Conservation (phyloP, 2,888 invertebrate species). For the Poecilus cupreus region DNA sequence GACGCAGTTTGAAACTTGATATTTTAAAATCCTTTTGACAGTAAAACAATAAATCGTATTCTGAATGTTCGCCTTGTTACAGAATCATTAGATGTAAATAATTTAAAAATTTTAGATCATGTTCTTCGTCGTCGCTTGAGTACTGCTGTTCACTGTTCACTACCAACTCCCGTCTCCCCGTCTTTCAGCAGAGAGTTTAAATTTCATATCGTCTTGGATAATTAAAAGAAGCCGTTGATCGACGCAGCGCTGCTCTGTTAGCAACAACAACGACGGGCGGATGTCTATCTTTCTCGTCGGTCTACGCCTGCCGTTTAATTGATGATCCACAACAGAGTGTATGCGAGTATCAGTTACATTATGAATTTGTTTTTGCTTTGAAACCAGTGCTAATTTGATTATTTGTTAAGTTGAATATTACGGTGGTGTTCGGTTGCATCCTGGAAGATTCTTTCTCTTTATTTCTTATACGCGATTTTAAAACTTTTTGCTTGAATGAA, state of each 20-base stretch:
- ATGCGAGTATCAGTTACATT: constrained; percentile 30
- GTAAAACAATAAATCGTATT: too few relatives aligned
- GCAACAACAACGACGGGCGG: background rate
- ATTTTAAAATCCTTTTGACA: too few relatives aligned
- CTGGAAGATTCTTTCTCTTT: too few relatives aligned
- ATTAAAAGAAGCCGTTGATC: constrained; percentile 54
- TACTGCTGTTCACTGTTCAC: background rate
- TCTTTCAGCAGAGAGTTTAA: constrained; percentile 28
- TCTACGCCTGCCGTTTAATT: constrained; percentile 20
- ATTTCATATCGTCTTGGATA: constrained; percentile 46
- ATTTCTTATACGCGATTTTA: too few relatives aligned
- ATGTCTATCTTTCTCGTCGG: background rate
- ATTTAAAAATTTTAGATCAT: too few relatives aligned
- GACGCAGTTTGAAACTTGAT: too few relatives aligned
- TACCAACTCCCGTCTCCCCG: background rate
- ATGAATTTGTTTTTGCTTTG: constrained; percentile 36
- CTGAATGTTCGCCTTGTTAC: too few relatives aligned
- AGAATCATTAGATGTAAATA: too few relatives aligned
- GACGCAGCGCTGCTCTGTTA: background rate
- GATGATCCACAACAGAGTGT: constrained; percentile 22
- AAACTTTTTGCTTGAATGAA: too few relatives aligned
- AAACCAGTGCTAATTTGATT: constrained; percentile 35
- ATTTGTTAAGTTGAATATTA: constrained; percentile 20
- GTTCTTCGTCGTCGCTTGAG: background rate
- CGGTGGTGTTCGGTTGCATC: constrained; percentile 3